phyloP scores from a whole-genome alignment of 1,140 invertebrate genomes.

The Triops cancriformis region DNA sequence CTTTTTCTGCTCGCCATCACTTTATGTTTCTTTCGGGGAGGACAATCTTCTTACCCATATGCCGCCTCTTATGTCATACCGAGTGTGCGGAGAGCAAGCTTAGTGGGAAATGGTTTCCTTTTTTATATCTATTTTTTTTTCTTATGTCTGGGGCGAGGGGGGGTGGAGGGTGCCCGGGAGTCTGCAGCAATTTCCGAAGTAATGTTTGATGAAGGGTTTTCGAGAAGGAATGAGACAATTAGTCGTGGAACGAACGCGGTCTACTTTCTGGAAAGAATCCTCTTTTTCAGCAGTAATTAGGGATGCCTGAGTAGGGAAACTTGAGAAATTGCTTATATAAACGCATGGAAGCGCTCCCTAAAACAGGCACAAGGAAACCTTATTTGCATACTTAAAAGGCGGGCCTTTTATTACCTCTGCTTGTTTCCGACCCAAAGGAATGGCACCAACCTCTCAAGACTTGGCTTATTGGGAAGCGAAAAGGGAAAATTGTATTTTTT shows the following conservation, averaged over 20 bases:
- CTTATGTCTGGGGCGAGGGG: not conserved
- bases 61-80: not conserved
- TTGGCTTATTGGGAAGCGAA: not conserved
- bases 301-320: slow-evolving; percentile 8
- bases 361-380: not conserved
- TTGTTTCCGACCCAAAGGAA: not conserved
- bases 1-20: not conserved
- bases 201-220: not conserved
- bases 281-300: not conserved
- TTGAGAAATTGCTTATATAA: not conserved
- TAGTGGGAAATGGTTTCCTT: not conserved
- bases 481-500: not conserved
- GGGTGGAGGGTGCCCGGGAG: no score
- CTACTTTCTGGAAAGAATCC: not conserved
- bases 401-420: not conserved
- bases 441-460: not conserved
- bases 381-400: not conserved
- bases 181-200: not conserved
- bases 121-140: not conserved
- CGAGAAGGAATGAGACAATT: not conserved
- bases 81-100: not conserved
- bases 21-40: not conserved
- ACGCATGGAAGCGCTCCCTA: not conserved
- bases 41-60: not conserved
- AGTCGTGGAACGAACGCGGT: not conserved